Evolutionary conservation across 2,888 invertebrate species (phyloP), one percentile per base, ranked within the genome.

Genomic region (Drosophila neutralis): DNA sequence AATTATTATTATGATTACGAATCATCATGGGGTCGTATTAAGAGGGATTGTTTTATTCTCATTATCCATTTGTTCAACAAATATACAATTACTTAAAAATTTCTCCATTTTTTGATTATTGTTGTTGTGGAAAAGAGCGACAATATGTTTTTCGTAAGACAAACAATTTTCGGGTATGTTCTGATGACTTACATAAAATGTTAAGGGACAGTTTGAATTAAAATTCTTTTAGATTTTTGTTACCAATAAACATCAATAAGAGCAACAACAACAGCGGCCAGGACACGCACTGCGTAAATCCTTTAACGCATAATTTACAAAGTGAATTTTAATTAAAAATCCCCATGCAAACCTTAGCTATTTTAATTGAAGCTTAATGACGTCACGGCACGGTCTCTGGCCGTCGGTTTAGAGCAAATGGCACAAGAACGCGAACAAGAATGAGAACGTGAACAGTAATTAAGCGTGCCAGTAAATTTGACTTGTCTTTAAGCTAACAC

Each of bases 301-400:
- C 81, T 70, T 77, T 68, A 81, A 68, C 82, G 87, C 83, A 87
- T 87, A 90, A 90, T 85, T 89, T 76, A 90, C 90, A 83, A 86
- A 88, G 84, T 88, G 84, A 82, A 90, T 82, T 89, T 89, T 89
- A 89, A 89, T 89, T 89, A 89, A 89, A 89, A 89, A 90, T 89
- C 81, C 85, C 85, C 82, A 76, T 80, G 85, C 85, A 79, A 87
- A 82, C 84, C 91, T 79, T 76, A 86, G 89, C 90, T 88, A 86
- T 90, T 89, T 90, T 85, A 89, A 89, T 88, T 90, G 89, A 82
- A 79, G 88, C 82, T 66, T 82, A 90, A 89, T 89, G 88, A 87
- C 90, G 82, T 87, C 77, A 80, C 63, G 78, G 69, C 75, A 68
- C 64, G 65, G 68, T 63, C 53, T 52, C 52, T 71, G 57, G 73